These are phyloP conservation scores for Euclidia mi DNA, from an alignment of 2,888 invertebrate genomes.

Conservation along the genomic window DNA sequence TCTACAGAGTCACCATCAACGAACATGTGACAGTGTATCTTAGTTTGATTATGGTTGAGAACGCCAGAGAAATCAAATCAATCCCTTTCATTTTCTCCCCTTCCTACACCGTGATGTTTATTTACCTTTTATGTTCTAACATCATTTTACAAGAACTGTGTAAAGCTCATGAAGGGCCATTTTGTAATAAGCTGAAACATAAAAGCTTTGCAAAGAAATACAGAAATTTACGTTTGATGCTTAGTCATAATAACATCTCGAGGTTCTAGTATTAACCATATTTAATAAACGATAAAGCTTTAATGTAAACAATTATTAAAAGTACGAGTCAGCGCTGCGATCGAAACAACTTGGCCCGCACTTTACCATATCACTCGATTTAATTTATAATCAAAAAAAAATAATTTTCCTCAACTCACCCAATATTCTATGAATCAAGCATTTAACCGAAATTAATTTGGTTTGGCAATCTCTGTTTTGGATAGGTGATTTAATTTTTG, in stretches of 20 bases:
- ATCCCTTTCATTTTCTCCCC: too few relatives aligned
- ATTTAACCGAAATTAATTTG: constrained; percentile 42
- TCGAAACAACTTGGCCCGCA: constrained; percentile 25
- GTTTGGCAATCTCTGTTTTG: constrained; percentile 32
- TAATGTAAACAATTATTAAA: constrained; percentile 26
- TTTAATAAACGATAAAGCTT: constrained; percentile 18
- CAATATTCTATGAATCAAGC: constrained; percentile 36
- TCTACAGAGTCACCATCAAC: too few relatives aligned
- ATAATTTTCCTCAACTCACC: constrained; percentile 36
- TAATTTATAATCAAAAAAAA: constrained; percentile 44
- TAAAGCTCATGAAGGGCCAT: too few relatives aligned
- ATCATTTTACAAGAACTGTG: too few relatives aligned
- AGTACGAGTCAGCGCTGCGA: constrained; percentile 19
- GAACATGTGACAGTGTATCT: too few relatives aligned
- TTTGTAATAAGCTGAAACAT: too few relatives aligned
- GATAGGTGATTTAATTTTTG: constrained; percentile 43
- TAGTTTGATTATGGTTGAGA: too few relatives aligned
- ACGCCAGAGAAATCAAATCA: too few relatives aligned
- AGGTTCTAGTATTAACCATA: background rate
- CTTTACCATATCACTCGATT: constrained; percentile 38
- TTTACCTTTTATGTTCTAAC: too few relatives aligned
- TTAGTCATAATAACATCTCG: constrained; percentile 1
- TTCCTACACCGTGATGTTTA: too few relatives aligned
- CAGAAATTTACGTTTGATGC: constrained; percentile 7
- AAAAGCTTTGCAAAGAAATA: constrained; percentile 13